Conservation (phyloP, 2,797 vertebrate species). For the Macroramphosus scolopax region DNA sequence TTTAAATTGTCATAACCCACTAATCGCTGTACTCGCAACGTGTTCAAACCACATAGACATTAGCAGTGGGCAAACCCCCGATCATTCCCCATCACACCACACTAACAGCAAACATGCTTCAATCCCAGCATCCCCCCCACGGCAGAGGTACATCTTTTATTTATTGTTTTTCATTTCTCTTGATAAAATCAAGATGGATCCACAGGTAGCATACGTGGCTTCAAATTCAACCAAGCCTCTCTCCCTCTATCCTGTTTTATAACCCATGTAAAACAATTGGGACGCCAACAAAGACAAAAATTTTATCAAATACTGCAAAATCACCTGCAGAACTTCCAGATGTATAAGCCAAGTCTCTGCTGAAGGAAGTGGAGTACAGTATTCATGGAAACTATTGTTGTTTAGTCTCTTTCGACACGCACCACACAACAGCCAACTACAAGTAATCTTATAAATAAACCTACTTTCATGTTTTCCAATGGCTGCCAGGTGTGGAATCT, state of each 20-base stretch:
- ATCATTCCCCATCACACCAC: constrained; percentile 37
- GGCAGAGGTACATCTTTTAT: no score
- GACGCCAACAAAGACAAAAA: no score
- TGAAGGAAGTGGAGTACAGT: constrained; percentile 15
- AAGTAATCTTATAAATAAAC: constrained; percentile 54
- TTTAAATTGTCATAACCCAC: constrained; percentile 30
- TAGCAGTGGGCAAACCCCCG: constrained; percentile 22
- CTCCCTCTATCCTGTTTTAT: constrained; percentile 9
- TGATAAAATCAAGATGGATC: no score
- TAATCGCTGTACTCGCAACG: constrained; percentile 42
- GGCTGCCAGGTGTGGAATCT: constrained; percentile 60
- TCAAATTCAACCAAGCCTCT: constrained; percentile 17
- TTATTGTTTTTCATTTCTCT: no score
- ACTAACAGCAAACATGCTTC: constrained; percentile 6
- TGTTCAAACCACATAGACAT: constrained; percentile 49
- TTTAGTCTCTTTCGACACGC: constrained; percentile 32
- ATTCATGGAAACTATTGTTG: constrained; percentile 46
- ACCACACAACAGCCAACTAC: constrained; percentile 28
- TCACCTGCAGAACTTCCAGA: constrained; percentile 9
- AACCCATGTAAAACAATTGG: no score
- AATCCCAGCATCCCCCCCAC: no score
- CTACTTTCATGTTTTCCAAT: constrained; percentile 46
- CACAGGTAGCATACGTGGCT: not conserved
- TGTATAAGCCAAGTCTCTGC: constrained; percentile 18
- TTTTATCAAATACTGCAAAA: constrained; percentile 31